A percentile compares a stretch with the other conserved stretches of the same genome.
These are phyloP conservation scores for Puntigrus tetrazona DNA, from an alignment of 2,113 vertebrate species.

Conservation along the genomic window DNA sequence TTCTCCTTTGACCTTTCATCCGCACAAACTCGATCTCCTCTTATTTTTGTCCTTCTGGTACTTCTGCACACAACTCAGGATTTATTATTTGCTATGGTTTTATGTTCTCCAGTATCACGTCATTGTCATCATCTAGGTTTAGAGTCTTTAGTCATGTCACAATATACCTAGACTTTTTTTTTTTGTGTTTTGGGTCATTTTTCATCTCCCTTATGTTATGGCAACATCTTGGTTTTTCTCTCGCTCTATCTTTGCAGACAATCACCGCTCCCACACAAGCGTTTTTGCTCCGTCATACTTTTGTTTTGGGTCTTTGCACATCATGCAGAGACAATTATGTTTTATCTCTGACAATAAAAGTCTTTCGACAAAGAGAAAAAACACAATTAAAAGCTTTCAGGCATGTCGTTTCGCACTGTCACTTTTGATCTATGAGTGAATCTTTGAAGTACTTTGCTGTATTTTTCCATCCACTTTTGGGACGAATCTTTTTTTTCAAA, in stretches of 20 bases:
- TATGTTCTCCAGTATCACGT: conserved; percentile 1
- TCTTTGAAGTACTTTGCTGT: conserved; percentile 11
- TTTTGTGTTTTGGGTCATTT: conserved; percentile 49
- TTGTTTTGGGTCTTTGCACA: conserved; percentile 22
- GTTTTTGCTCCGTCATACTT: conserved; percentile 8
- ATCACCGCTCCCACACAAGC: not conserved
- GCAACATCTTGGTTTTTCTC: conserved; percentile 42
- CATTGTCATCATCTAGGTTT: conserved; percentile 24
- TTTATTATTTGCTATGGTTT: conserved; percentile 18
- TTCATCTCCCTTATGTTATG: conserved; percentile 61
- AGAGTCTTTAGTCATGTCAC: conserved; percentile 34
- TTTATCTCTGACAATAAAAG: conserved; percentile 4
- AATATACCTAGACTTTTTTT: not conserved
- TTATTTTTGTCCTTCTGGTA: not conserved
- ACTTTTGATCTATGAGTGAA: conserved; percentile 16
- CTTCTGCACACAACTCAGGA: conserved; percentile 9
- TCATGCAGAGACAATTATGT: conserved; percentile 20
- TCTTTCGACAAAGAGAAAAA: not conserved
- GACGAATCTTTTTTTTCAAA: not conserved
- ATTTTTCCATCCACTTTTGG: not conserved
- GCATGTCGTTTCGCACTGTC: conserved; percentile 23
- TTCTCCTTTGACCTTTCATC: conserved; percentile 38
- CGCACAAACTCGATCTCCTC: not conserved
- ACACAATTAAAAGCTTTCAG: conserved; percentile 15
- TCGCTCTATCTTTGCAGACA: conserved; percentile 3